Base-by-base conservation (phyloP, 2,797 vertebrate species). In the Chiroxiphia lanceolata region DNA sequence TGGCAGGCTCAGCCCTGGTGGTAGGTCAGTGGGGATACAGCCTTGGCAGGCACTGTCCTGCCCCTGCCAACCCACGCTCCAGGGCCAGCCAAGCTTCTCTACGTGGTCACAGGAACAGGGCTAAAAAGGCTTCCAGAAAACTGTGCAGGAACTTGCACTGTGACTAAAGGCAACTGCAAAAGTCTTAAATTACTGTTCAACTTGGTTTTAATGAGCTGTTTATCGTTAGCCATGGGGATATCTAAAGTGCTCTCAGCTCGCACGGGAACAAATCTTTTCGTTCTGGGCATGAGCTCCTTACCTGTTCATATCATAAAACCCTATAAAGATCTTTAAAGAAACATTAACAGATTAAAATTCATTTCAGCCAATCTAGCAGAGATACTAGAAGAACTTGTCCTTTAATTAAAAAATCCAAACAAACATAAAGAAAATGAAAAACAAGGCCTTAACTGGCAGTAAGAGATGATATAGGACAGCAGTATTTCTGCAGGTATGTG, bases 1-100 rank as follows among this genome's bases (percentile, higher is more conserved):
- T 93, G 92, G 95, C 93, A 95, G 85, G 91, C 95, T 76, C 87
- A 93, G 19, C 89, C 89, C 91, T 82, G 94, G 81, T 94, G 92
- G 89, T 82, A 88, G 96, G 90, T 95, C 96, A 96, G 89, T 3
- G 79, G 93, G 95, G 91, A 97, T 81, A 63, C 18, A 76, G 87
- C 77, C 89, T 93, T 97, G 96, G 96, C 97, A 97, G 87, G 63
- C 85, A 3, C 42, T 1, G 0, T 1, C 17, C 89, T 27, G 56
- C 84, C 92, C 83, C 94, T 67, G 97, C 96, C 96, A 97, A 69
- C 82, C 93, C 94, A 40, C 65, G 3, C 80, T 15, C 6, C 53
- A 63, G 80, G 8, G 75, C 95, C 91, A 94, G 94, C 92, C 93
- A 83, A 96, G 78, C 83, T 54, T 5, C 29, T 59, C 91, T 64